phyloP scores from a whole-genome alignment of 2,113 vertebrate genomes.

The Gallinago media region DNA sequence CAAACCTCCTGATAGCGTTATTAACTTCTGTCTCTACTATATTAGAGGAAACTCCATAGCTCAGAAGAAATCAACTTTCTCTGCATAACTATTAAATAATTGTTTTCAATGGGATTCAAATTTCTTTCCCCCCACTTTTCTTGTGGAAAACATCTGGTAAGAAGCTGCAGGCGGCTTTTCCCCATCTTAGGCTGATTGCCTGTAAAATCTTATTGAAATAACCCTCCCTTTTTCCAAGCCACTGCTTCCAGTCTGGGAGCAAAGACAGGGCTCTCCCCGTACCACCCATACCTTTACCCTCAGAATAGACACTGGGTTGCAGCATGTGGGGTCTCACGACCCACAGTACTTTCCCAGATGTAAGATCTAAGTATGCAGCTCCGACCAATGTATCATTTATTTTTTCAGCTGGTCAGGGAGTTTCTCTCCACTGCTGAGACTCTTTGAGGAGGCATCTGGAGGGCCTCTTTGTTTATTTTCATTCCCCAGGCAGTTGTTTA shows the following conservation, averaged over 20 bases:
- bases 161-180: not conserved
- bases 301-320: not conserved
- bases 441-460: not conserved
- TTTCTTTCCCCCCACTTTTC: rapidly evolving
- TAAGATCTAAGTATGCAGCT: not conserved
- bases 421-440: not conserved
- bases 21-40: not conserved
- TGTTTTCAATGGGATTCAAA: not conserved
- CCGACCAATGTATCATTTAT: not conserved
- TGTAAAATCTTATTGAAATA: not conserved
- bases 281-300: not conserved
- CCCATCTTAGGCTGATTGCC: not conserved
- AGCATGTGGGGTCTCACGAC: not conserved
- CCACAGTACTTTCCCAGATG: not conserved
- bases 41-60: not conserved
- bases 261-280: not conserved
- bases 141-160: not conserved
- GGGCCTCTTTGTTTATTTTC: not conserved
- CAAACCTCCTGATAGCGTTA: not conserved
- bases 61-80: not conserved
- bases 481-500: not conserved
- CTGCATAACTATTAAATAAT: not conserved
- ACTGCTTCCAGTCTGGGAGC: not conserved
- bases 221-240: not conserved
- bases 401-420: conserved; percentile 23